Evolutionary conservation across 2,888 invertebrate genomes (phyloP).

Genomic region (Microctonus hyperodae): DNA sequence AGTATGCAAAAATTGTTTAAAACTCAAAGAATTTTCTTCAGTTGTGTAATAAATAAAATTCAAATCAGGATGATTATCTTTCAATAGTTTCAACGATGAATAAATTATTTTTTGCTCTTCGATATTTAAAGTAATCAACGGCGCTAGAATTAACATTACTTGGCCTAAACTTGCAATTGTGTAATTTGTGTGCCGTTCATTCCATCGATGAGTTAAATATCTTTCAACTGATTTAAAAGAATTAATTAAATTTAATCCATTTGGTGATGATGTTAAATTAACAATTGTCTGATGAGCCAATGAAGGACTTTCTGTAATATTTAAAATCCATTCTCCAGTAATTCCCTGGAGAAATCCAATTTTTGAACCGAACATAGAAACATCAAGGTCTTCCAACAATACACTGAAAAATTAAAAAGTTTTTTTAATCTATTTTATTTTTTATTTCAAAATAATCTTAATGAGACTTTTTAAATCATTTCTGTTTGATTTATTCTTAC

Average conservation of each 20-base stretch:
- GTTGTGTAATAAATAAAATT: constrained; percentile 37
- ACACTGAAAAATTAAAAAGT: constrained; percentile 62
- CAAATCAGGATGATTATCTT: constrained; percentile 49
- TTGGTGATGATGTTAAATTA: constrained; percentile 38
- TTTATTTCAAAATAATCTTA: not conserved
- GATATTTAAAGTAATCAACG: constrained; percentile 37
- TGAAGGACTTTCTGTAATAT: constrained; percentile 68
- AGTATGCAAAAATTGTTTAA: constrained; percentile 44
- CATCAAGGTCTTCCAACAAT: constrained; percentile 68
- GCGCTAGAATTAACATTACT: constrained; percentile 48
- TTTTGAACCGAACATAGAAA: constrained; percentile 68
- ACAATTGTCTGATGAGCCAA: constrained; percentile 53
- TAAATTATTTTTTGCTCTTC: constrained; percentile 38
- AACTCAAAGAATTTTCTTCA: constrained; percentile 40
- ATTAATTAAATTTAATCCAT: constrained; percentile 41
- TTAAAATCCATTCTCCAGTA: constrained; percentile 69
- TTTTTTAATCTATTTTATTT: not conserved
- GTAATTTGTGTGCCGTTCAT: constrained; percentile 35
- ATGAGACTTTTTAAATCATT: constrained; percentile 4
- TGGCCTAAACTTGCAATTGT: constrained; percentile 50
- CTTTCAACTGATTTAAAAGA: constrained; percentile 38
- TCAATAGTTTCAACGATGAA: constrained; percentile 43
- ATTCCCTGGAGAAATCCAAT: constrained; percentile 71
- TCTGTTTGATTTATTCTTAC: constrained; percentile 35
- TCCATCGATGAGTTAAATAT: constrained; percentile 47